Evolutionary conservation across 2,797 vertebrate species (phyloP), one percentile per base, ranked within the genome.

Genomic region (Cygnus olor): DNA sequence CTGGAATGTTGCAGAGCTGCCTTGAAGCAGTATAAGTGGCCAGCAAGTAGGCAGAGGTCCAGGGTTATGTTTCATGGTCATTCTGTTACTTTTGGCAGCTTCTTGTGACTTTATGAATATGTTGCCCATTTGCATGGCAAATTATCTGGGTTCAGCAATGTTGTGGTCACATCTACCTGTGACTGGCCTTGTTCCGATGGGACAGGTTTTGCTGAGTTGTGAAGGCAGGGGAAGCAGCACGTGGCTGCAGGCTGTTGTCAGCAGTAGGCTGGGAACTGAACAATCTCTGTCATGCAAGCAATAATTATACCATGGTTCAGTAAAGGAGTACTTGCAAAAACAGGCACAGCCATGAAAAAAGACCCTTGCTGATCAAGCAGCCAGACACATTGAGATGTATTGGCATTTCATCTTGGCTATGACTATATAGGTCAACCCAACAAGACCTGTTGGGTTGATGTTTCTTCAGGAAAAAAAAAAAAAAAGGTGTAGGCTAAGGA

Each of bases 401-500:
- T 95, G 90, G 69, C 32, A 74, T 82, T 78, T 92, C 10, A 36
- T 90, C 42, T 63, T 68, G 27, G 14, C 42, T 68, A 42, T 80
- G 49, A 58, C 42, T 78, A 12, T 11, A 54, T 5, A 89, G 65
- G 21, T 74, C 51, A 40, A 51, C 72, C 49, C 49, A 25, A 89
- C 65, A 85, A 79, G 91, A 92, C 38, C 54, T 71, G 24, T 56
- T 74, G 61, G n/a, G 58, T 63, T 87, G 72, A 40, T 89, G 40
- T 82, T 90, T 72, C 32, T 81, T 91, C 86, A 28, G 63, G 78
- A 53, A 85, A 88, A 87, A 93, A 85, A 30, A 88, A 90, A 94
- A 85, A 24, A 3, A 47, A 80, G 40, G 44, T 32, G 40, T 27
- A n/a, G 24, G 16, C 9, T 77, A 45, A 85, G 20, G 22, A 17